Base-by-base conservation (phyloP, 2,888 invertebrate species). In the Philereme vetulata region DNA sequence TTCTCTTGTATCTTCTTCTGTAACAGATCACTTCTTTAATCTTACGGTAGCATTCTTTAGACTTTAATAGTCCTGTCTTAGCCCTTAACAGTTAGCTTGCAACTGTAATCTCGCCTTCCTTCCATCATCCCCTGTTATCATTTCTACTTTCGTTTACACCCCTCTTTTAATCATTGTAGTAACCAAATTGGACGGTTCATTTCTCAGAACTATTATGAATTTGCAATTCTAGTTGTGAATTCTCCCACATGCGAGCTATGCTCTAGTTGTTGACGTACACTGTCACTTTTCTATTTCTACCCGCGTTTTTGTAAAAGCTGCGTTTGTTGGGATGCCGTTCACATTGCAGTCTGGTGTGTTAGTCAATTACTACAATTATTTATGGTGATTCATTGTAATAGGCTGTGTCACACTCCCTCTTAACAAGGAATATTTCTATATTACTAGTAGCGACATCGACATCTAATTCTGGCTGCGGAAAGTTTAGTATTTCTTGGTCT, bases 301-400 rank as follows among this genome's bases (percentile, higher is more conserved):
- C 8, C n/a, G 4, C 40, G 4, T 40, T 9, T 40, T 40, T 40
- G n/a, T 9, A 2, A 21, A 4, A 7, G 21, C 21, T 0, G 44
- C 21, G 44, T 5, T 5, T 21, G 10, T 10, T n/a, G 60, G 53
- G 48, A 53, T 58, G 57, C 42, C 58, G 58, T 66, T 64, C 56
- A 64, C 73, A 71, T 74, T 73, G 75, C 77, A 74, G 78, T 76
- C 74, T 77, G 80, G 77, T 76, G 78, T 83, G 82, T 85, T 88
- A 86, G 90, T 91, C 90, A 91, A 91, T 91, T 91, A 91, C 86
- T 90, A 84, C 84, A 82, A 81, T 83, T 85, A 83, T 78, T 80
- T 70, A 77, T 74, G 71, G 65, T 66, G 59, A 60, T 66, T 67
- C 64, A 64, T 60, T 38, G 46, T 66, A 46, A 66, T 62, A 60